A percentile compares a stretch with the other conserved stretches of the same genome.
These are phyloP conservation scores for Setipinna tenuifilis DNA, from an alignment of 2,797 vertebrate genomes.

Conservation along the genomic window DNA sequence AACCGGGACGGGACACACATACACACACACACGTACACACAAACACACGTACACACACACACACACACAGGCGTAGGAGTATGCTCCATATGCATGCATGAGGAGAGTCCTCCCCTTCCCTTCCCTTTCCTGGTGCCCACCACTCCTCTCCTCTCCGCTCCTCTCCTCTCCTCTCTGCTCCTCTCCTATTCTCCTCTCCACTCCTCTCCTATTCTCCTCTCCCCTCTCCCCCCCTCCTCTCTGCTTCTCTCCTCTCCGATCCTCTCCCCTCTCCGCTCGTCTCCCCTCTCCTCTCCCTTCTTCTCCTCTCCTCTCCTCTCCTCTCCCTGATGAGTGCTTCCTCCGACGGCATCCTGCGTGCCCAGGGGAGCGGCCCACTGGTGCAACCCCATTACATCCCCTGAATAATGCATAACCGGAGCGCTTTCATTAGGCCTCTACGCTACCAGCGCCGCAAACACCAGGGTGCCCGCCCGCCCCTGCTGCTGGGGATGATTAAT, in stretches of 20 bases:
- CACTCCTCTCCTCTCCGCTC: no score
- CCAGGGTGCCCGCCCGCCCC: not conserved
- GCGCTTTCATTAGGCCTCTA: conserved; percentile 2
- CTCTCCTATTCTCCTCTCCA: no score
- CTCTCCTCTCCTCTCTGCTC: no score
- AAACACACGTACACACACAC: not conserved
- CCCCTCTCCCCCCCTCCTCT: not conserved
- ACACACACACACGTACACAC: not conserved
- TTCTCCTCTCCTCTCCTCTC: no score
- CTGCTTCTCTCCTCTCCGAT: no score
- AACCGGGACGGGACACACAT: not conserved
- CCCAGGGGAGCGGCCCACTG: conserved; percentile 2
- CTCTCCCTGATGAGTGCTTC: not conserved
- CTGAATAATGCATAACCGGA: not conserved
- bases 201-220: not conserved
- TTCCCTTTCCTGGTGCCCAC: no score
- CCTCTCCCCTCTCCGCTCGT: no score
- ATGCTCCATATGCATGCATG: not conserved
- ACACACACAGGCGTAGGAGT: not conserved
- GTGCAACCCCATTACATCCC: conserved; percentile 1
- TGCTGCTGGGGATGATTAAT: not conserved
- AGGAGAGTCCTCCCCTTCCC: not conserved
- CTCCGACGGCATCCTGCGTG: not conserved
- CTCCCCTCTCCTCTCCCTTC: no score
- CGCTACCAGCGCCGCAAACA: not conserved